phyloP scores from a whole-genome alignment of 1,140 invertebrate genomes.

The Lepidurus apus region DNA sequence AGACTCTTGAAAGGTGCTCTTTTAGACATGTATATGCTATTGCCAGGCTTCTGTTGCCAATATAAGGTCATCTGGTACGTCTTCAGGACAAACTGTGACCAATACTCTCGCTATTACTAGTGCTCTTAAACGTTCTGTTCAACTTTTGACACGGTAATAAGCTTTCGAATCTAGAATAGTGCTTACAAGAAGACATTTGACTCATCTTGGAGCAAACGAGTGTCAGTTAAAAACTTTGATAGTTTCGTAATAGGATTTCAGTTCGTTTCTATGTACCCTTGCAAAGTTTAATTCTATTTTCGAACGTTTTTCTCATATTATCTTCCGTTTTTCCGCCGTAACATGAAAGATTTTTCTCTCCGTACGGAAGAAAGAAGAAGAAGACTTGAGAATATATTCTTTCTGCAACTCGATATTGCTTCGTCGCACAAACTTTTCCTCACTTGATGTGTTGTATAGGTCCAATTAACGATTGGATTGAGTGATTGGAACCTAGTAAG shows the following conservation, averaged over 20 bases:
- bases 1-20: background rate
- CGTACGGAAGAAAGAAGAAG: background rate
- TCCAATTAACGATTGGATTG: slow-evolving; percentile 6
- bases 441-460: background rate
- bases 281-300: no score
- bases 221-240: no score
- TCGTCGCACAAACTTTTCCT: background rate
- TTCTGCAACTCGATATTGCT: background rate
- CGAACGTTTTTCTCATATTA: no score
- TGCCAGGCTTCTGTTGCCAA: background rate
- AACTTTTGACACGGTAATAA: no score
- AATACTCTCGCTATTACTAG: background rate
- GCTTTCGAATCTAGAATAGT: no score
- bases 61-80: background rate
- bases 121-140: no score
- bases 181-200: no score
- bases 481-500: background rate
- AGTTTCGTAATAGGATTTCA: no score
- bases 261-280: no score
- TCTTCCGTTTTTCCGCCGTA: no score
- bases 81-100: background rate
- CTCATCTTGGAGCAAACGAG: no score
- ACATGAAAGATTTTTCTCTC: background rate
- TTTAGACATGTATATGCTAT: background rate
- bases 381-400: background rate